Evolutionary conservation across 2,797 vertebrate species (phyloP).

Genomic region (Malacoraja senta): DNA sequence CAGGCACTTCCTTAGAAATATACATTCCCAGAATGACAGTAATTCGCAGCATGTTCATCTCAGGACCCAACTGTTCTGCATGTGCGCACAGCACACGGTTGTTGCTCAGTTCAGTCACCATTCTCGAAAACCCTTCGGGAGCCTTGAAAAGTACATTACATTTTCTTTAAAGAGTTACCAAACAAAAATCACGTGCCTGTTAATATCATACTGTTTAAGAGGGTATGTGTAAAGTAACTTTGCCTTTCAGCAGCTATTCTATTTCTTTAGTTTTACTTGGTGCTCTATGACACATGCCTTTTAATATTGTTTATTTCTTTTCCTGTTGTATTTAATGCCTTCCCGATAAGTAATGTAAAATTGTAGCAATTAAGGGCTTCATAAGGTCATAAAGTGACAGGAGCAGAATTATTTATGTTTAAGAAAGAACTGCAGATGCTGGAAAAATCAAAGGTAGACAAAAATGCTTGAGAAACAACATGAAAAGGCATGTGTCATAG

Average conservation of each 20-base stretch:
- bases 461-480: too few species aligned
- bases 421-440: too few species aligned
- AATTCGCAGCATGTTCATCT: neutral
- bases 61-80: neutral
- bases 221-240: neutral
- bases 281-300: neutral
- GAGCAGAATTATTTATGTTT: too few species aligned
- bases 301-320: too few species aligned
- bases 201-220: too few species aligned
- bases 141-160: neutral
- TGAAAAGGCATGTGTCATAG: too few species aligned
- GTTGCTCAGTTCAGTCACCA: neutral
- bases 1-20: neutral
- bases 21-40: neutral
- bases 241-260: neutral
- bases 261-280: neutral
- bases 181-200: neutral
- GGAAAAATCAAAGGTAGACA: too few species aligned
- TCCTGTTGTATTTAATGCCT: too few species aligned
- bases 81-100: neutral
- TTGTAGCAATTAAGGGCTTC: too few species aligned
- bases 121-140: neutral
- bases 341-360: too few species aligned
- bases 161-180: neutral
- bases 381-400: too few species aligned